These are phyloP conservation scores for Macrocentrus cingulum DNA, from an alignment of 1,140 invertebrate genomes.

Conservation along the genomic window DNA sequence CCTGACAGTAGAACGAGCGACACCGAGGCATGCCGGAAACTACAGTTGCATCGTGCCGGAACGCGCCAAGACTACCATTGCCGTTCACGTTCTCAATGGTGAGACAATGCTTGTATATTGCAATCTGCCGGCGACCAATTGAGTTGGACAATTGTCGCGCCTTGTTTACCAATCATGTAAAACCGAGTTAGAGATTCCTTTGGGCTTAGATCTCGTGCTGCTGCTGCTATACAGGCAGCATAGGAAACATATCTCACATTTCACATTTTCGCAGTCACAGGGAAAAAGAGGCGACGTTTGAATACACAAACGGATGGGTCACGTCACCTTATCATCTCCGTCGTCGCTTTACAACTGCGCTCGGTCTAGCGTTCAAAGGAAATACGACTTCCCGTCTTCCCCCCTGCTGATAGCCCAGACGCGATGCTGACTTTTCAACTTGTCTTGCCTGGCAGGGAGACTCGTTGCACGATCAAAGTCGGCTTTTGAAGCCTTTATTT, in stretches of 20 bases:
- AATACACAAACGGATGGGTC: slow-evolving; percentile 9
- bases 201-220: too few relatives aligned
- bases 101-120: slow-evolving; percentile 31
- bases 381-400: not conserved
- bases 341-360: slow-evolving; percentile 4
- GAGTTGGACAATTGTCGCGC: slow-evolving; percentile 7
- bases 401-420: not conserved
- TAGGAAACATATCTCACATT: too few relatives aligned
- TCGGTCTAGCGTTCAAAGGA: not conserved
- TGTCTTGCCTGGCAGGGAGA: not conserved
- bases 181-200: too few relatives aligned
- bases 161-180: not conserved
- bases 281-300: not conserved
- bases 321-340: slow-evolving; percentile 19
- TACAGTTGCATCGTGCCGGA: slow-evolving; percentile 63
- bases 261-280: not conserved
- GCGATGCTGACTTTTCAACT: not conserved
- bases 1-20: slow-evolving; percentile 61
- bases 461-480: not conserved
- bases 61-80: slow-evolving; percentile 54
- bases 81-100: slow-evolving; percentile 61
- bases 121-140: not conserved
- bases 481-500: too few relatives aligned
- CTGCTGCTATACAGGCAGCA: too few relatives aligned
- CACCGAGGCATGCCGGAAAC: slow-evolving; percentile 62